Conservation (phyloP, 1,140 invertebrate genomes). For the Scaptomyza graminum region DNA sequence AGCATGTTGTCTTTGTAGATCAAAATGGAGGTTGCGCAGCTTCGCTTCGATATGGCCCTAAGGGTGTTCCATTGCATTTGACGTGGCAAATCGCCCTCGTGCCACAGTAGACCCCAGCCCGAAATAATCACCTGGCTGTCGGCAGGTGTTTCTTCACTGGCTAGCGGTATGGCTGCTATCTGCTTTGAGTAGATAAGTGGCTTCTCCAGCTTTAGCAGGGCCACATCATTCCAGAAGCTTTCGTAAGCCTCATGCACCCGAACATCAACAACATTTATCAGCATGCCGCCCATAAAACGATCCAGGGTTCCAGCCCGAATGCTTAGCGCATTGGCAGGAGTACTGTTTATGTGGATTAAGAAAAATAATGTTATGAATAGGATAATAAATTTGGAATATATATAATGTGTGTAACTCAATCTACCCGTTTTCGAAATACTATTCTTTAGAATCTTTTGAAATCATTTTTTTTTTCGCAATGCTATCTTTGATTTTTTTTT, state of each 20-base stretch:
- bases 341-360: slow-evolving; percentile 13
- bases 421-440: too few species aligned
- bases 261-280: slow-evolving; percentile 35
- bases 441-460: too few species aligned
- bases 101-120: slow-evolving; percentile 84
- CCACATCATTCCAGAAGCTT: slow-evolving; percentile 84
- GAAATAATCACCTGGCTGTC: slow-evolving; percentile 65
- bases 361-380: too few species aligned
- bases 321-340: slow-evolving; percentile 26
- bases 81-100: slow-evolving; percentile 54
- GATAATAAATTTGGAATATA: too few species aligned
- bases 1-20: slow-evolving; percentile 39
- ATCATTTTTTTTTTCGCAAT: too few species aligned
- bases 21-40: slow-evolving; percentile 20
- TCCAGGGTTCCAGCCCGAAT: slow-evolving; percentile 51
- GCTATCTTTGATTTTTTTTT: not conserved
- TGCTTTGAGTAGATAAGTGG: slow-evolving; percentile 67
- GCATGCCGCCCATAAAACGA: slow-evolving; percentile 51
- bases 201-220: slow-evolving; percentile 79
- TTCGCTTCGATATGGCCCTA: slow-evolving; percentile 24
- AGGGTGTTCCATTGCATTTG: slow-evolving; percentile 54
- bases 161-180: slow-evolving; percentile 72
- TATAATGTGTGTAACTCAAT: too few species aligned
- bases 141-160: slow-evolving; percentile 50
- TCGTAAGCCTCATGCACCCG: slow-evolving; percentile 78